Percentiles rank a stretch among this genome's conserved stretches.
These are phyloP conservation scores for Cephonodes hylas DNA, from an alignment of 2,888 invertebrate genomes.

Conservation along the genomic window DNA sequence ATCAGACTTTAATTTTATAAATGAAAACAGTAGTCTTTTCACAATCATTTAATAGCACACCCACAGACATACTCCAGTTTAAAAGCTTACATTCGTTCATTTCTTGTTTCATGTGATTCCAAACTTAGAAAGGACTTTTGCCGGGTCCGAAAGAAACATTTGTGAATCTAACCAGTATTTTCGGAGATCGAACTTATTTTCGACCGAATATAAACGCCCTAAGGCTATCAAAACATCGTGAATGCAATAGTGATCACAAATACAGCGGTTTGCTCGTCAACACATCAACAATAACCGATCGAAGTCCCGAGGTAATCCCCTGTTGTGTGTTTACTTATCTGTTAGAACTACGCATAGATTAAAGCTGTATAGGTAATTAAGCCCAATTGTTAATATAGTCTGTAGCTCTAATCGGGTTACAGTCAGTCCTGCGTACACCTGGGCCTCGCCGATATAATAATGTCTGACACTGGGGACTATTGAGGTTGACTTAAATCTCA, in stretches of 20 bases:
- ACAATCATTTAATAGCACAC: too few relatives aligned
- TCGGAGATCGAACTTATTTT: too few relatives aligned
- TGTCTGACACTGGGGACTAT: conserved; percentile 5
- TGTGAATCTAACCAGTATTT: too few relatives aligned
- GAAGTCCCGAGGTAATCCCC: conserved; percentile 35
- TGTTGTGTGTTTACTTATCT: conserved; percentile 1
- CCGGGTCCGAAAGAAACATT: too few relatives aligned
- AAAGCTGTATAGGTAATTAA: conserved; percentile 11
- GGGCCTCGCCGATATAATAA: conserved; percentile 13
- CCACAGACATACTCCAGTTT: too few relatives aligned
- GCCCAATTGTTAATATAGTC: conserved; percentile 15
- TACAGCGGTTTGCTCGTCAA: background rate
- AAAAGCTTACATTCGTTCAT: too few relatives aligned
- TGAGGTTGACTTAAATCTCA: conserved; percentile 13
- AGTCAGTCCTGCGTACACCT: conserved; percentile 15
- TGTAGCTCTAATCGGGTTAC: conserved; percentile 14
- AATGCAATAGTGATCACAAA: background rate
- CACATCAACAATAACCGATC: conserved; percentile 27
- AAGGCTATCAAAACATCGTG: too few relatives aligned
- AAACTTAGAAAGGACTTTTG: too few relatives aligned
- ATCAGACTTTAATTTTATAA: background rate
- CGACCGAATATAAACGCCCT: too few relatives aligned
- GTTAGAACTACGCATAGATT: conserved; percentile 2
- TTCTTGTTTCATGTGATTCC: too few relatives aligned
- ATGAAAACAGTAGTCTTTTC: too few relatives aligned